Percentiles rank a stretch among this genome's conserved stretches.
Evolutionary conservation across 1,140 invertebrate genomes (phyloP).

Genomic region (Theocolax elegans): DNA sequence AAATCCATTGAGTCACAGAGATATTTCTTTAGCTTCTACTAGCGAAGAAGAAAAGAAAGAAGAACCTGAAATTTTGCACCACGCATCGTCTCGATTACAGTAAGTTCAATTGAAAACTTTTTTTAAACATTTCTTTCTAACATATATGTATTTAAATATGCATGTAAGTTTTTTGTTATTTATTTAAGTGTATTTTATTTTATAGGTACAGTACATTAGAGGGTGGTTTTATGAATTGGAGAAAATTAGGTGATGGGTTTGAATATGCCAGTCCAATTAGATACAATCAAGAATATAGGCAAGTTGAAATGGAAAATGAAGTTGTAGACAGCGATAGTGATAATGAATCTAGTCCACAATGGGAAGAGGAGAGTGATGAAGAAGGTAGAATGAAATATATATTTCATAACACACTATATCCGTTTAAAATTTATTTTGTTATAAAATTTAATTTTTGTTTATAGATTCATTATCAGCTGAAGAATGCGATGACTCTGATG

Average conservation of each 20-base stretch:
- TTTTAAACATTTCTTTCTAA: conserved; percentile 9
- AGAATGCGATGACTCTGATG: conserved; percentile 68
- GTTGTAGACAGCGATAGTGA: conserved; percentile 57
- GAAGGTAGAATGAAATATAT: conserved; percentile 29
- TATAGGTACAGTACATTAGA: conserved; percentile 63
- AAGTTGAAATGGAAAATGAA: conserved; percentile 66
- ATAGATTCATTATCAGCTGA: conserved; percentile 57
- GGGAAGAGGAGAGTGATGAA: conserved; percentile 54
- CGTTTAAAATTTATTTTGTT: not conserved
- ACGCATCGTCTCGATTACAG: conserved; percentile 65
- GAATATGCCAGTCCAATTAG: conserved; percentile 70
- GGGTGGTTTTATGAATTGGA: conserved; percentile 68
- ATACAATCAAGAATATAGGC: conserved; percentile 71
- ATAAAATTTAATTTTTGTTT: conserved; percentile 10
- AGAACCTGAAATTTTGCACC: conserved; percentile 61
- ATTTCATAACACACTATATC: too few species aligned
- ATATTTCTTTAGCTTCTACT: conserved; percentile 57
- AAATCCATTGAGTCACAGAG: conserved; percentile 69
- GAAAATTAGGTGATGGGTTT: conserved; percentile 65
- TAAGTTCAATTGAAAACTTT: conserved; percentile 39
- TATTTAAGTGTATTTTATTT: conserved; percentile 29
- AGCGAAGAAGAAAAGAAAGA: conserved; percentile 49
- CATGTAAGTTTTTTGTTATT: not conserved
- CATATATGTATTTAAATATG: too few species aligned
- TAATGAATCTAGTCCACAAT: conserved; percentile 48